Percentiles rank a stretch among this genome's conserved stretches.
Conservation (phyloP, 2,888 invertebrate genomes). For the Lobophora halterata region DNA sequence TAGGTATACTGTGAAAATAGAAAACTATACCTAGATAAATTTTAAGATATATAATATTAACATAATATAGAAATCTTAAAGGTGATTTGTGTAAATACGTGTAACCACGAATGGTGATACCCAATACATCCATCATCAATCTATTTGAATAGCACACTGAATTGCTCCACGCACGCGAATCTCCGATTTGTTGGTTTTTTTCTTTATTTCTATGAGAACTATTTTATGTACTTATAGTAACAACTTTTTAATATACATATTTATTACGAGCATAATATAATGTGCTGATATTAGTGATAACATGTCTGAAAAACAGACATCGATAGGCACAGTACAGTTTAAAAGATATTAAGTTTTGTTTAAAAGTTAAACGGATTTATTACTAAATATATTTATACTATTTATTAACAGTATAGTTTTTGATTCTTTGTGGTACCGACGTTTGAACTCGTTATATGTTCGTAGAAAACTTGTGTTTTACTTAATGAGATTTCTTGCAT, state of each 20-base stretch:
- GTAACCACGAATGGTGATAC: constrained; percentile 22
- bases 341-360: neutral
- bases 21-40: no score
- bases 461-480: no score
- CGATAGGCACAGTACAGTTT: neutral
- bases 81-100: constrained; percentile 11
- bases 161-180: constrained; percentile 61
- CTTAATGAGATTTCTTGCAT: no score
- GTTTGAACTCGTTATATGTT: no score
- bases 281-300: constrained; percentile 15
- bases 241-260: no score
- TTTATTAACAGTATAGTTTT: no score
- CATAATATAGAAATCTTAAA: no score
- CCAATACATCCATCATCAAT: constrained; percentile 50
- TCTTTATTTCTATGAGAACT: constrained; percentile 37
- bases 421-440: no score
- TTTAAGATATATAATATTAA: no score
- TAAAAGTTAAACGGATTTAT: neutral
- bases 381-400: no score
- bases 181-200: constrained; percentile 50
- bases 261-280: constrained; percentile 11
- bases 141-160: constrained; percentile 52
- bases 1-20: no score
- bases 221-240: constrained; percentile 17
- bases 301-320: constrained; percentile 10